Percentiles rank a stretch among this genome's conserved stretches.
Evolutionary conservation across 1,140 invertebrate species (phyloP).

Genomic region (Zophobas atratus): DNA sequence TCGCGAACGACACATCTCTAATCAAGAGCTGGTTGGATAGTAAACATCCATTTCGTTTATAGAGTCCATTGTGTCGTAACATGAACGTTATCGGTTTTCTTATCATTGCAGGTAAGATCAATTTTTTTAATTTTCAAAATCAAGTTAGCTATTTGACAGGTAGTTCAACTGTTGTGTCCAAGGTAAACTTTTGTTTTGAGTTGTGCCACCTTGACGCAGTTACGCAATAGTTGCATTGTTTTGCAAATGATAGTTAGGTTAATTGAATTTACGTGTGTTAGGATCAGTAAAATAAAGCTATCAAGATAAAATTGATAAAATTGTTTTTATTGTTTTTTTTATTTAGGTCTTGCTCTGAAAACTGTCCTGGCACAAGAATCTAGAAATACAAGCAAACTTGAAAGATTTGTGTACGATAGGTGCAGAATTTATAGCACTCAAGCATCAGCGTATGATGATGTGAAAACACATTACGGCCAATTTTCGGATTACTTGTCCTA

Average conservation of each 20-base stretch:
- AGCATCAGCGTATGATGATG: conserved; percentile 6
- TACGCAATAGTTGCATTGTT: too few species aligned
- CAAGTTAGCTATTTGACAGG: neutral
- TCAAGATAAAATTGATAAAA: neutral
- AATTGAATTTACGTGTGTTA: too few species aligned
- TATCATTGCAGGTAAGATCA: conserved; percentile 1
- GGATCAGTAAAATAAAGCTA: too few species aligned
- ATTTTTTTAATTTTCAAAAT: too few species aligned
- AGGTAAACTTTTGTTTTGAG: too few species aligned
- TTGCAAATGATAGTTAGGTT: too few species aligned
- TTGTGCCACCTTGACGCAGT: too few species aligned
- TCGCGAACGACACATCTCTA: too few species aligned
- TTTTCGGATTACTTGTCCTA: conserved; percentile 6
- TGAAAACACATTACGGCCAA: neutral
- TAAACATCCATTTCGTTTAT: too few species aligned
- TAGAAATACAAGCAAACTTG: neutral
- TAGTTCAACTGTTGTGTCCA: too few species aligned
- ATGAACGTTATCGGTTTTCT: neutral
- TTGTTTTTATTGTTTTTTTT: neutral
- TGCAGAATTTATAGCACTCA: conserved; percentile 4
- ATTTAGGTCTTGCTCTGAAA: conserved; percentile 4
- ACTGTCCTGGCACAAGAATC: conserved; percentile 5
- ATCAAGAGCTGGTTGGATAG: too few species aligned
- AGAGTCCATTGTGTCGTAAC: neutral
- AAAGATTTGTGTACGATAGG: neutral